Base-by-base conservation (phyloP, 1,140 invertebrate genomes). In the Branchinecta lynchi region DNA sequence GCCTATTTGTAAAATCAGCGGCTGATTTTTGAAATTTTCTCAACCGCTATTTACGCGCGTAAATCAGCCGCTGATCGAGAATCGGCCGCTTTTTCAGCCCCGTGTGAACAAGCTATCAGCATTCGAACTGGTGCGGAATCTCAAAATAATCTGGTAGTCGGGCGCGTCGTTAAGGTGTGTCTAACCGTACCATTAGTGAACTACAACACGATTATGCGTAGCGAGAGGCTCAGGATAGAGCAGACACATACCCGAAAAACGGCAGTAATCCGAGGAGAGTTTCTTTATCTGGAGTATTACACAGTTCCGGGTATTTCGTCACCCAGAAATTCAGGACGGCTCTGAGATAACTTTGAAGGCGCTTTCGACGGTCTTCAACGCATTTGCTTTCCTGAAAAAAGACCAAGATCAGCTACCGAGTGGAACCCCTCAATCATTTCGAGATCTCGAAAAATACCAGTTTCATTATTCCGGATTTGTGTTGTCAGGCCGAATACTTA, bases 261-360 rank as follows among this genome's bases (percentile, higher is more conserved):
- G 89, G 87, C 73, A 92, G 79, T 72, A 88, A 77, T 8, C 84
- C 82, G 71, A 89, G 81, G 66, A 93, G 82, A 20, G 86, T 84
- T 69, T 86, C 83, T 76, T 88, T 86, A 74, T 80, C 85, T 51
- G 86, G 85, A 75, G 82, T 84, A 67, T 82, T 81, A 7, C 85
- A 80, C 72, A 92, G 81, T 75, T 87, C 85, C 3, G 86, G 82
- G 75, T 89, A 84, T 74, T 86, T 83, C 73, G 84, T 83, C 10
- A 85, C 76, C 70, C 86, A 76, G 73, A 83, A 82, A 73, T 87
- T 84, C 68, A 92, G 81, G n/a, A 92, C 81, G 76, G 84, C 83
- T 65, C 89, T 82, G 66, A 94, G 79, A 80, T 90, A 93, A 66
- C 83, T 83, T 76, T 93, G 90, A 65, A 94, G 79, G 67, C 85